phyloP scores from a whole-genome alignment of 1,140 invertebrate species.

The Drosophila pectinifera region DNA sequence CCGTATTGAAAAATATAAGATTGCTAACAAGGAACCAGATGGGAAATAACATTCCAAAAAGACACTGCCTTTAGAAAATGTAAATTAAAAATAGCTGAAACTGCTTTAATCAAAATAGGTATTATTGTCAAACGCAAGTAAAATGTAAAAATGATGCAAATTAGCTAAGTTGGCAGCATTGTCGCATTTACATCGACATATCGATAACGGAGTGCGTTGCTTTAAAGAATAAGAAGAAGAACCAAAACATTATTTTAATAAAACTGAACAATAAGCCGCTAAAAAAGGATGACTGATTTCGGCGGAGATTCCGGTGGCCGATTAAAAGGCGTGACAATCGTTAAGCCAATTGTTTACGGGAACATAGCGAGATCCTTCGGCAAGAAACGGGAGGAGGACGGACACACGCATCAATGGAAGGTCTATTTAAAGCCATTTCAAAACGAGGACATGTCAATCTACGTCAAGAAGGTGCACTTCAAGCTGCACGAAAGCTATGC shows the following conservation, averaged over 20 bases:
- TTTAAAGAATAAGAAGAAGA: slow-evolving; percentile 10
- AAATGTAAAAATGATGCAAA: neutral
- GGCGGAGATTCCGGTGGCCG: slow-evolving; percentile 93
- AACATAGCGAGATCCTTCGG: slow-evolving; percentile 98
- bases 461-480: slow-evolving; percentile 98
- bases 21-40: neutral
- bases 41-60: too few relatives aligned
- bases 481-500: slow-evolving; percentile 99
- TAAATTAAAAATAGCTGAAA: too few relatives aligned
- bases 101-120: too few relatives aligned
- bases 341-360: slow-evolving; percentile 99
- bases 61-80: too few relatives aligned
- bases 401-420: slow-evolving; percentile 99
- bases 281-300: slow-evolving; percentile 90
- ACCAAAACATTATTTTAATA: slow-evolving; percentile 26
- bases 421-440: slow-evolving; percentile 98
- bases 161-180: neutral
- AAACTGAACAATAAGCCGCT: slow-evolving; percentile 4
- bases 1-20: neutral
- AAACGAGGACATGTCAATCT: slow-evolving; percentile 97
- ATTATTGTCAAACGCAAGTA: too few relatives aligned
- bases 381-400: slow-evolving; percentile 99
- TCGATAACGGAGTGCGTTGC: slow-evolving; percentile 34
- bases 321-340: slow-evolving; percentile 94
- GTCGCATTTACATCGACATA: neutral